phyloP scores from a whole-genome alignment of 1,140 invertebrate genomes.

The Eurosta solidaginis region DNA sequence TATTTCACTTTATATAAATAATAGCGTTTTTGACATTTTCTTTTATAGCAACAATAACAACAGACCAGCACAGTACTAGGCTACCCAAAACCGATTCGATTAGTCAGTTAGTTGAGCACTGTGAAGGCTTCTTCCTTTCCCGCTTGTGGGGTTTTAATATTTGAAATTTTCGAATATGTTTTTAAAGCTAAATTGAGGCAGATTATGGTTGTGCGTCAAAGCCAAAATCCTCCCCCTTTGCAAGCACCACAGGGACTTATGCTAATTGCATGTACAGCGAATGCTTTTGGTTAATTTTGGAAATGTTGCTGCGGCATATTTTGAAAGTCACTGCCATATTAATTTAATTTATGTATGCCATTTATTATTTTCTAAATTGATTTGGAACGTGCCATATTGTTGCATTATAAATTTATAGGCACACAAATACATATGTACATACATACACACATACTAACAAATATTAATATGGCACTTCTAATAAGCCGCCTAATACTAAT shows the following conservation, averaged over 20 bases:
- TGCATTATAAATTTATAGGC: conserved; percentile 13
- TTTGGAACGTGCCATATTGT: conserved; percentile 36
- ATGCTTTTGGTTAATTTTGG: conserved; percentile 29
- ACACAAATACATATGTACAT: neutral
- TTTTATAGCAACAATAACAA: neutral
- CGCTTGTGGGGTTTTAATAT: too few species aligned
- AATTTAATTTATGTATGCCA: conserved; percentile 59
- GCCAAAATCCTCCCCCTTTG: neutral
- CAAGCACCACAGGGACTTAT: conserved; percentile 38
- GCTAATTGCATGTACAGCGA: conserved; percentile 42
- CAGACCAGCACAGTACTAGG: neutral
- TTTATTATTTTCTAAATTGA: conserved; percentile 40
- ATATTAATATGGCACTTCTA: neutral
- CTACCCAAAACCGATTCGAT: neutral
- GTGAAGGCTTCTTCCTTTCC: neutral
- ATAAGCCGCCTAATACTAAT: neutral
- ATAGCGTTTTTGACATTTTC: conserved; percentile 56
- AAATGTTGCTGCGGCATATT: conserved; percentile 36
- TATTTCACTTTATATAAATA: conserved; percentile 59
- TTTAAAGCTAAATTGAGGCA: conserved; percentile 31
- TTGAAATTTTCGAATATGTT: neutral
- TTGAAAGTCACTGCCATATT: conserved; percentile 52
- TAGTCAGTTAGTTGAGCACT: neutral
- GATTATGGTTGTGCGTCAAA: conserved; percentile 28
- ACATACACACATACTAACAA: neutral